phyloP scores from a whole-genome alignment of 2,113 vertebrate species.

The Ariopsis seemanni region DNA sequence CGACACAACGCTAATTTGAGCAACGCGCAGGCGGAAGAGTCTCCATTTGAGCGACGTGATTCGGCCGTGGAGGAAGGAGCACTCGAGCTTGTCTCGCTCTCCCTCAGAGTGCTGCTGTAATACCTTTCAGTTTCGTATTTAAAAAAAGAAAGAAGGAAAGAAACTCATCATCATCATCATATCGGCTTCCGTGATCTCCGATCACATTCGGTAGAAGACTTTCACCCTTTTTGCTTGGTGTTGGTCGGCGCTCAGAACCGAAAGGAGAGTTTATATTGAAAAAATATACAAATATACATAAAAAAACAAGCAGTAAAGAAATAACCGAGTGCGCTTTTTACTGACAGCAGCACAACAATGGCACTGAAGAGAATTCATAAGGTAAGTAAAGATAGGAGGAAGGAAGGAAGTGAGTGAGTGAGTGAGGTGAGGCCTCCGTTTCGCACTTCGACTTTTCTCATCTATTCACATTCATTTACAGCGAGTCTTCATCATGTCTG shows the following conservation, averaged over 20 bases:
- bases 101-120: neutral
- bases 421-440: conserved; percentile 60
- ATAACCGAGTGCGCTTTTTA: conserved; percentile 56
- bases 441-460: conserved; percentile 53
- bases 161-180: conserved; percentile 16
- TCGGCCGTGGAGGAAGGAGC: conserved; percentile 79
- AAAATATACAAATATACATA: neutral
- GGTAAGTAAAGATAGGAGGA: conserved; percentile 72
- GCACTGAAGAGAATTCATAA: conserved; percentile 95
- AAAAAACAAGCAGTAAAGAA: neutral
- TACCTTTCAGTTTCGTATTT: conserved; percentile 68
- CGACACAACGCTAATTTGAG: conserved; percentile 25
- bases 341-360: conserved; percentile 84
- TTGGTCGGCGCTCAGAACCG: conserved; percentile 39
- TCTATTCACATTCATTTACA: neutral
- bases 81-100: conserved; percentile 14
- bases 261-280: conserved; percentile 46
- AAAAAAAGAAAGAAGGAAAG: neutral
- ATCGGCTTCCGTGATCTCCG: too few species aligned
- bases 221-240: neutral
- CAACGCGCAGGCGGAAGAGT: conserved; percentile 61
- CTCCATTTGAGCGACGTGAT: conserved; percentile 64
- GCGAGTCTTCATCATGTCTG: neutral
- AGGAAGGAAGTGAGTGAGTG: conserved; percentile 54
- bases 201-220: neutral